Percentiles rank a stretch among this genome's conserved stretches.
phyloP scores from a whole-genome alignment of 2,797 vertebrate genomes.

The Taeniopygia guttata region DNA sequence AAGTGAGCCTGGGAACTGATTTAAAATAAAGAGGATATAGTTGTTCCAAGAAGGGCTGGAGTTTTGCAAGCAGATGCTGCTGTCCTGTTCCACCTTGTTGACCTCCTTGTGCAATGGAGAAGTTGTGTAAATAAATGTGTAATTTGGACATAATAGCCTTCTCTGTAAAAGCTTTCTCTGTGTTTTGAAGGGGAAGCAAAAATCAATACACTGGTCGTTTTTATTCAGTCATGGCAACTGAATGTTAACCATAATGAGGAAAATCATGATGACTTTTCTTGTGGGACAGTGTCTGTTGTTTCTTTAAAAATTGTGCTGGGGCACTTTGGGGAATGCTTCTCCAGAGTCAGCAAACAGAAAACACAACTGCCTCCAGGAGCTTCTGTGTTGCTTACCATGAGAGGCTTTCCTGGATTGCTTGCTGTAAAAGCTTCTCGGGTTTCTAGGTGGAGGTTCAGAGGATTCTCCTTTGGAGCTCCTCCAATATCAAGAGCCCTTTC shows the following conservation, averaged over 20 bases:
- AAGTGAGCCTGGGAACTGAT: neutral
- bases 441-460: neutral
- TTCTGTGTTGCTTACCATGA: neutral
- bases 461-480: conserved; percentile 11
- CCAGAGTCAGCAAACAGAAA: conserved; percentile 29
- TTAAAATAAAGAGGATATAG: neutral
- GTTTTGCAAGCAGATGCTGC: neutral
- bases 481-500: neutral
- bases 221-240: neutral
- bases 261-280: neutral
- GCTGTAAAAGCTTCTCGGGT: neutral
- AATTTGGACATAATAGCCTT: conserved; percentile 5
- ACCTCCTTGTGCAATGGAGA: neutral
- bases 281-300: neutral
- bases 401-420: neutral
- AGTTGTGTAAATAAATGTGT: conserved; percentile 26
- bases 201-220: neutral
- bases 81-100: neutral
- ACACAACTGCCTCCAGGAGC: neutral
- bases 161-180: neutral
- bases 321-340: neutral
- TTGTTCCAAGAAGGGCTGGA: neutral
- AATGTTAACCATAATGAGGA: neutral
- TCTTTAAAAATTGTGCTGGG: neutral
- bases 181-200: conserved; percentile 19